Evolutionary conservation across 2,797 vertebrate genomes (phyloP).

Genomic region (Cephalopachus bancanus): DNA sequence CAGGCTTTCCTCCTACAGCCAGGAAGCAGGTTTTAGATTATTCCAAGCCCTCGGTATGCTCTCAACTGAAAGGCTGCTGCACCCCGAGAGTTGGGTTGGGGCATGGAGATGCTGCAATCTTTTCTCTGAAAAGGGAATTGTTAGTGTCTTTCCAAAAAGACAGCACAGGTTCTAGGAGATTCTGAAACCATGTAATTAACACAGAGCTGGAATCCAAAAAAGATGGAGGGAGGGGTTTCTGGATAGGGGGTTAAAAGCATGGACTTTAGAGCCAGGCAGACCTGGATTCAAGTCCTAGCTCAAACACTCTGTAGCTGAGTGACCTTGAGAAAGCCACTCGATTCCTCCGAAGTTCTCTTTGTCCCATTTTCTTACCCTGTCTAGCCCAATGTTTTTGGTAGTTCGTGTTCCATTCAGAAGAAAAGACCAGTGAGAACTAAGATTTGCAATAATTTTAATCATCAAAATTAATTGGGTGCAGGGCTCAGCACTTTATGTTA

Average conservation of each 20-base stretch:
- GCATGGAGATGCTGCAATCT: background rate
- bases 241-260: background rate
- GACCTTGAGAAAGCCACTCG: background rate
- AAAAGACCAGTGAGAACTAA: background rate
- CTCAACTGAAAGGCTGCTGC: background rate
- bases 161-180: background rate
- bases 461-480: background rate
- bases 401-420: background rate
- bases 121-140: background rate
- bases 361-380: background rate
- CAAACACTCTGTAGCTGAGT: background rate
- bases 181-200: constrained; percentile 24
- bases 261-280: background rate
- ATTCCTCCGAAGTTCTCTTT: background rate
- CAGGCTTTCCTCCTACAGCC: background rate
- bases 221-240: background rate
- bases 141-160: constrained; percentile 30
- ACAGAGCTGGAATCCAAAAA: background rate
- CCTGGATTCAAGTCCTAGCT: background rate
- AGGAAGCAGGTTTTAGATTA: background rate
- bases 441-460: background rate
- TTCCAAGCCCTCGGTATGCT: background rate
- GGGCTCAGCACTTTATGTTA: background rate
- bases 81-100: background rate
- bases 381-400: background rate